Evolutionary conservation across 2,113 vertebrate genomes (phyloP).

Genomic region (Leucoraja erinaceus): DNA sequence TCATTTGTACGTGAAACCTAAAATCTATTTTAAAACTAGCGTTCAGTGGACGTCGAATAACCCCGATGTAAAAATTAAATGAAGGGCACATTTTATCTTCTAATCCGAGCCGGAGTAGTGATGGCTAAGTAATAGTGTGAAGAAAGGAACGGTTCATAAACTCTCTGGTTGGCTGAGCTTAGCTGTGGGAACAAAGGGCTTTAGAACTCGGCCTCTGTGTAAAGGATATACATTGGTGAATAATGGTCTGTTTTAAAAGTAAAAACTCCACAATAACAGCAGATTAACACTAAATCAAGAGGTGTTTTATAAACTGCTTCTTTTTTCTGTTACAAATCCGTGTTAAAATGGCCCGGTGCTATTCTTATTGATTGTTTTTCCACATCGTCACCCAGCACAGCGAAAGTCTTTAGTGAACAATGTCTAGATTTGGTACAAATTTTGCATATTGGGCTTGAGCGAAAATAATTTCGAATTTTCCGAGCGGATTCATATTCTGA

Average conservation of each 20-base stretch:
- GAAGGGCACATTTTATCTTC: neutral
- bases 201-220: constrained; percentile 25
- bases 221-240: constrained; percentile 17
- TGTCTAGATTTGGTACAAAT: neutral
- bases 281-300: constrained; percentile 32
- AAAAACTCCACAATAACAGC: constrained; percentile 30
- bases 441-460: neutral
- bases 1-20: neutral
- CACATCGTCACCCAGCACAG: neutral
- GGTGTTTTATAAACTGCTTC: neutral
- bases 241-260: constrained; percentile 23
- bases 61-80: neutral
- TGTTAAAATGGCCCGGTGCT: neutral
- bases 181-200: constrained; percentile 23
- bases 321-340: neutral
- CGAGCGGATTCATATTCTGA: neutral
- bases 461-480: neutral
- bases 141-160: constrained; percentile 29
- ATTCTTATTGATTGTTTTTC: neutral
- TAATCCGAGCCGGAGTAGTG: neutral
- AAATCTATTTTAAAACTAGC: neutral
- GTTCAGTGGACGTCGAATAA: neutral
- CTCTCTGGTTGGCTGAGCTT: constrained; percentile 13
- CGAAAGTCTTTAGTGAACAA: neutral
- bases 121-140: neutral